Evolutionary conservation across 35 echinoderm and acorn worm genomes (phyloP).

Genomic region (Strongylocentrotus purpuratus): DNA sequence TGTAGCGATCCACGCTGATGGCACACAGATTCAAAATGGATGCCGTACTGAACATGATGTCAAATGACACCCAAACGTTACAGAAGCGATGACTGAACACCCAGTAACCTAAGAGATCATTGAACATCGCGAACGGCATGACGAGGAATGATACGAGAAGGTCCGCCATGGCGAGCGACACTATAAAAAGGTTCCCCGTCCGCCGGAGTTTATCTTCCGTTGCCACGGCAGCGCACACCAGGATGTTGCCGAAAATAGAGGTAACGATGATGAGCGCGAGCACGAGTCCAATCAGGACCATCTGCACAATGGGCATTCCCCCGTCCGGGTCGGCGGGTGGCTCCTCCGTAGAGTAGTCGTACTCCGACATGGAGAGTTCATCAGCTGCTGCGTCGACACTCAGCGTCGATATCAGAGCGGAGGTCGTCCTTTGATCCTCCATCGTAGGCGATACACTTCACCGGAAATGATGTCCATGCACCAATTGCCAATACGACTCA

Average conservation of each 20-base stretch:
- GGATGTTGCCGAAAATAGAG: constrained; percentile 91
- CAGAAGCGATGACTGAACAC: constrained; percentile 86
- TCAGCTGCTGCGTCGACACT: neutral
- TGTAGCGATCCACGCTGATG: constrained; percentile 93
- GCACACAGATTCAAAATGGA: constrained; percentile 97
- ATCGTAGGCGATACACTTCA: neutral
- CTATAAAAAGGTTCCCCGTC: constrained; percentile 91
- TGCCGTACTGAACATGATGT: constrained; percentile 96
- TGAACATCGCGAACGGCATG: constrained; percentile 91
- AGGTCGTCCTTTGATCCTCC: neutral
- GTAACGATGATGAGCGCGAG: constrained; percentile 69
- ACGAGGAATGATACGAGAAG: constrained; percentile 92
- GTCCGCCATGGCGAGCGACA: constrained; percentile 97
- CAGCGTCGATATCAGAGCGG: neutral
- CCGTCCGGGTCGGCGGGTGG: constrained; percentile 21
- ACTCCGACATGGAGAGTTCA: neutral
- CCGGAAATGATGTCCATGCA: neutral
- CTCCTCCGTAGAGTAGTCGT: neutral
- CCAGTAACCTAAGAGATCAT: constrained; percentile 92
- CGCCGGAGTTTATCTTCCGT: constrained; percentile 88
- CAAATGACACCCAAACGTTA: constrained; percentile 94
- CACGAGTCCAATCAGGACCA: constrained; percentile 62
- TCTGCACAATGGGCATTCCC: constrained; percentile 45
- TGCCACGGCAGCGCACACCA: constrained; percentile 92
- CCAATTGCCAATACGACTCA: neutral